These are phyloP conservation scores for Chromobotia macracanthus DNA, from an alignment of 2,797 vertebrate genomes.

Conservation along the genomic window DNA sequence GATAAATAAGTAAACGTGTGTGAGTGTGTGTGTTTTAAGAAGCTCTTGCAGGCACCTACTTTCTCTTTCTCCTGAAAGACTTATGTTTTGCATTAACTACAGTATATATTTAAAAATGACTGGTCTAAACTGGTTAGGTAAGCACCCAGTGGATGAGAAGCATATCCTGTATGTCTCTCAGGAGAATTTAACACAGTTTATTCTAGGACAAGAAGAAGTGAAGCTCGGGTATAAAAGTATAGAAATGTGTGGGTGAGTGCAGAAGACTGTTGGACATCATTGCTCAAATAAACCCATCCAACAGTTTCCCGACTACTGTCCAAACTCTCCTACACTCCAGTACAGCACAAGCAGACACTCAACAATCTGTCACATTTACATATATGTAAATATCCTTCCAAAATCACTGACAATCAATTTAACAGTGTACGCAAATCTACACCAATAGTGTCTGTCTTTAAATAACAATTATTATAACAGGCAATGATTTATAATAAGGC, in stretches of 20 bases:
- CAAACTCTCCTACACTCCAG: constrained; percentile 23
- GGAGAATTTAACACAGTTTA: constrained; percentile 26
- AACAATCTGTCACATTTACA: constrained; percentile 9
- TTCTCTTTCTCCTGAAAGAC: neutral
- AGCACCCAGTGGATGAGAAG: constrained; percentile 5
- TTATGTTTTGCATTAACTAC: constrained; percentile 3
- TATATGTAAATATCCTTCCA: neutral
- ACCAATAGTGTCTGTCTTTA: neutral
- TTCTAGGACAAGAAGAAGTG: constrained; percentile 16
- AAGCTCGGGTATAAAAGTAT: constrained; percentile 8
- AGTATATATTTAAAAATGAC: constrained; percentile 8
- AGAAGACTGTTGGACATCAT: constrained; percentile 32
- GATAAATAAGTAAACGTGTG: too few relatives aligned
- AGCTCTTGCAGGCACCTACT: neutral
- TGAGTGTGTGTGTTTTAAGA: constrained; percentile 1
- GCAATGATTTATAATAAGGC: too few relatives aligned
- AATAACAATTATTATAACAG: neutral
- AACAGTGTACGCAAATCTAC: neutral
- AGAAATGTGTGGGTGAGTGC: constrained; percentile 33
- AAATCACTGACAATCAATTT: neutral
- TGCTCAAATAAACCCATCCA: constrained; percentile 23
- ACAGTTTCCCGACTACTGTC: constrained; percentile 31
- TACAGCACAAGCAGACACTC: constrained; percentile 12
- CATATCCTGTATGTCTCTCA: constrained; percentile 16
- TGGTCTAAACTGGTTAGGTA: constrained; percentile 11